Conservation (phyloP, 64 coral and sea anemone genomes). For the Cladopsammia gracilis region DNA sequence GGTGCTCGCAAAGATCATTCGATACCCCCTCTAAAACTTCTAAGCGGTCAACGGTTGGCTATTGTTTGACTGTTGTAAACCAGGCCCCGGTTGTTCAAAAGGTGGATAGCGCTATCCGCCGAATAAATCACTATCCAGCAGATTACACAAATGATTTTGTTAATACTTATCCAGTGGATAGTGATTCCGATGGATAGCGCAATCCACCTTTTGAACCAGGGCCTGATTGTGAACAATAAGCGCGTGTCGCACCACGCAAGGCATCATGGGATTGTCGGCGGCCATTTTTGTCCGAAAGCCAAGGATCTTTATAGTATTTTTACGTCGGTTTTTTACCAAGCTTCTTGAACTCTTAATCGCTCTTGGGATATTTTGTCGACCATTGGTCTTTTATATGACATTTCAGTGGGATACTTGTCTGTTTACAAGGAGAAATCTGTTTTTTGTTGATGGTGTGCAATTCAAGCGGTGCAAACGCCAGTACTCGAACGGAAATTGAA, state of each 20-base stretch:
- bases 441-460: not conserved
- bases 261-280: slow-evolving; percentile 1
- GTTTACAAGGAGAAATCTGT: not conserved
- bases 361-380: not conserved
- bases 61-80: too few relatives aligned
- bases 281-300: not conserved
- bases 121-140: too few relatives aligned
- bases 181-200: too few relatives aligned
- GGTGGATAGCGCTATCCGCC: too few relatives aligned
- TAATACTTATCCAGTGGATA: too few relatives aligned
- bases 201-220: too few relatives aligned
- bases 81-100: too few relatives aligned
- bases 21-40: too few relatives aligned
- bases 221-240: too few relatives aligned
- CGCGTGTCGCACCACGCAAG: not conserved
- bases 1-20: too few relatives aligned
- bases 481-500: not conserved
- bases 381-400: not conserved
- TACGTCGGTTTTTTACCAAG: not conserved
- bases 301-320: not conserved
- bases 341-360: not conserved
- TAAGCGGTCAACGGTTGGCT: too few relatives aligned
- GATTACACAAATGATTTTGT: too few relatives aligned
- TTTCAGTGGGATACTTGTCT: not conserved
- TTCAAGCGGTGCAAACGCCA: not conserved